phyloP scores from a whole-genome alignment of 1,140 invertebrate genomes.

The Drosophila bipectinata region DNA sequence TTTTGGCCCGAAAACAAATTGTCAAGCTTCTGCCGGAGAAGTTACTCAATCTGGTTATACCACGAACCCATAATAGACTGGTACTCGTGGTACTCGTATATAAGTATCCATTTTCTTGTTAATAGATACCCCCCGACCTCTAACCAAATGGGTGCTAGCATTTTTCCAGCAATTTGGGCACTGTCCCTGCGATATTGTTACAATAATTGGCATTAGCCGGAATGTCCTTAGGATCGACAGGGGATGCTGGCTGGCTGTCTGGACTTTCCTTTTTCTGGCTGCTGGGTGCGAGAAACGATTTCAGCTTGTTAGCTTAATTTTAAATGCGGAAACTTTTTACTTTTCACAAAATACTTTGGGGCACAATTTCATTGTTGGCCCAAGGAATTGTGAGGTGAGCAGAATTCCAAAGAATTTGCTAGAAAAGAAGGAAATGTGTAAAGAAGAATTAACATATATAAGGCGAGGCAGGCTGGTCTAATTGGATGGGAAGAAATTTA shows the following conservation, averaged over 20 bases:
- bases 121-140: conserved; percentile 23
- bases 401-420: conserved; percentile 23
- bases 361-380: conserved; percentile 38
- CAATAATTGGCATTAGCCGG: conserved; percentile 66
- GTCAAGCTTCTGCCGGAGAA: conserved; percentile 34
- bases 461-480: conserved; percentile 3
- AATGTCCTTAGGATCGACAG: conserved; percentile 10
- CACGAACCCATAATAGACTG: conserved; percentile 9
- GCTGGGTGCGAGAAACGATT: conserved; percentile 43
- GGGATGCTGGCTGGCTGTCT: background rate
- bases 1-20: conserved; percentile 55
- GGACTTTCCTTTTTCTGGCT: too few relatives aligned
- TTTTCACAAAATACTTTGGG: conserved; percentile 38
- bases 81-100: conserved; percentile 3
- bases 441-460: conserved; percentile 37
- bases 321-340: conserved; percentile 51
- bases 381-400: conserved; percentile 26
- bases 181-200: conserved; percentile 37
- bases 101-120: conserved; percentile 29
- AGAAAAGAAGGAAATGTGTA: conserved; percentile 23
- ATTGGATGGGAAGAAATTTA: conserved; percentile 30
- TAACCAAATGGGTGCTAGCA: conserved; percentile 15
- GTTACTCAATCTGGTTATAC: conserved; percentile 48
- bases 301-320: conserved; percentile 61
- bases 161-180: conserved; percentile 50